Evolutionary conservation across 2,113 vertebrate genomes (phyloP), one percentile per base, ranked within the genome.

Genomic region (Hypomesus transpacificus): DNA sequence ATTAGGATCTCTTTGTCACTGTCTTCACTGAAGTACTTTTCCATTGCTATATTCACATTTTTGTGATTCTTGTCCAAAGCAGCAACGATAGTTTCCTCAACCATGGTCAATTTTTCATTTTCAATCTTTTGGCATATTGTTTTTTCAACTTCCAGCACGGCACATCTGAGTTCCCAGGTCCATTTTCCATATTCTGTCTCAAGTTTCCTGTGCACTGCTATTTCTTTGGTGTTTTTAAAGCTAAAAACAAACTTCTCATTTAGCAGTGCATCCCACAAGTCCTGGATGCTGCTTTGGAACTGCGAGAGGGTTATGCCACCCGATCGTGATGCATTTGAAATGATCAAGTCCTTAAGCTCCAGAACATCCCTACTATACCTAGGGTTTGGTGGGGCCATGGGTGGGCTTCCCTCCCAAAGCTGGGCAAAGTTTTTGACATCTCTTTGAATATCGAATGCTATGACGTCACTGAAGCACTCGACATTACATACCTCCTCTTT

Each of bases 211-310:
- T 89, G 86, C 0, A 16, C 69, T 20, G 86, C 73, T 3, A 92
- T 82, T 60, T 92, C 89, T 22, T 79, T 8, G 0, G 90, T 88
- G 14, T 91, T 91, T 76, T 75, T 91, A 75, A 92, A 89, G 65
- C 86, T 88, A 57, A 91, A 90, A 57, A 92, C 56, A 52, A 90
- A 91, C 16, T 78, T 76, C 0, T 71, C 67, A 5, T 69, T 0
- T 71, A 50, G 56, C 3, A 90, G 63, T 1, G 0, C 92, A 84
- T 34, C 85, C 85, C 1, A 73, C 75, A 65, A 89, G 82, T 70
- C 74, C 69, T 59, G 88, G 69, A 82, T 87, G 71, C 67, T 84
- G 76, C 1, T 85, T 86, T 79, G 90, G 82, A 18, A 85, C 70
- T 69, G 59, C 76, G 80, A 80, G 69, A 78, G 87, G 9, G 0